Evolutionary conservation across 1,140 invertebrate genomes (phyloP).

Genomic region (Aphaenogaster rudis): DNA sequence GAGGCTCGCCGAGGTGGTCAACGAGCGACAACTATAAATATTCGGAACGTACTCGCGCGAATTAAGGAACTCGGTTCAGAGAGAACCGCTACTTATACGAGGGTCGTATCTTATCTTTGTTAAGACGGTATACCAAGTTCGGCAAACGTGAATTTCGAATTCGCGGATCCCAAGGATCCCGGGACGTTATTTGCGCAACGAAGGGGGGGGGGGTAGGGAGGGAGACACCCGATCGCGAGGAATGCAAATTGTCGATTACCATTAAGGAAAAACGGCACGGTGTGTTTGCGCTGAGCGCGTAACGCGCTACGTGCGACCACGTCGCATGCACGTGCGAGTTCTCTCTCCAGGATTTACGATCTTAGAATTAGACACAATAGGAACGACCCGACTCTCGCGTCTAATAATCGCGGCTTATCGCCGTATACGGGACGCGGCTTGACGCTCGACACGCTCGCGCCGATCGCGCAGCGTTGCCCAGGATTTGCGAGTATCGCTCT

Average conservation of each 20-base stretch:
- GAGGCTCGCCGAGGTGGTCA: not conserved
- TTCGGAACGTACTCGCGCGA: not conserved
- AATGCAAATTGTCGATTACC: constrained; percentile 71
- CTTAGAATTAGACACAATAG: constrained; percentile 77
- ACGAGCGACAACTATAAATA: constrained; percentile 25
- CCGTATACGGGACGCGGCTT: constrained; percentile 65
- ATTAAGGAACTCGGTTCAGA: not conserved
- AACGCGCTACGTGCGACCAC: constrained; percentile 60
- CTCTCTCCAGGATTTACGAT: constrained; percentile 72
- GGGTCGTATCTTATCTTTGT: constrained; percentile 4
- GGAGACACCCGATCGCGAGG: constrained; percentile 23
- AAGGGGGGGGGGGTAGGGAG: not conserved
- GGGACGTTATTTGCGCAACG: constrained; percentile 63
- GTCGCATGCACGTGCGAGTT: constrained; percentile 71
- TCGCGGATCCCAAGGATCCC: not conserved
- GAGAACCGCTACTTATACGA: not conserved
- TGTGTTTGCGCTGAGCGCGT: constrained; percentile 22
- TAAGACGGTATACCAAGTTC: not conserved
- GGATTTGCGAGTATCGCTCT: constrained; percentile 48
- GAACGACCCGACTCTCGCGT: constrained; percentile 59
- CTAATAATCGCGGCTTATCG: constrained; percentile 69
- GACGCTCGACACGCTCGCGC: constrained; percentile 54
- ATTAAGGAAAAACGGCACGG: constrained; percentile 64
- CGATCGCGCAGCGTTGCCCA: constrained; percentile 6
- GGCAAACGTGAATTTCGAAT: constrained; percentile 22